Percentiles rank a stretch among this genome's conserved stretches.
Conservation (phyloP, 2,797 vertebrate species). For the Phrynocephalus guinanensis region DNA sequence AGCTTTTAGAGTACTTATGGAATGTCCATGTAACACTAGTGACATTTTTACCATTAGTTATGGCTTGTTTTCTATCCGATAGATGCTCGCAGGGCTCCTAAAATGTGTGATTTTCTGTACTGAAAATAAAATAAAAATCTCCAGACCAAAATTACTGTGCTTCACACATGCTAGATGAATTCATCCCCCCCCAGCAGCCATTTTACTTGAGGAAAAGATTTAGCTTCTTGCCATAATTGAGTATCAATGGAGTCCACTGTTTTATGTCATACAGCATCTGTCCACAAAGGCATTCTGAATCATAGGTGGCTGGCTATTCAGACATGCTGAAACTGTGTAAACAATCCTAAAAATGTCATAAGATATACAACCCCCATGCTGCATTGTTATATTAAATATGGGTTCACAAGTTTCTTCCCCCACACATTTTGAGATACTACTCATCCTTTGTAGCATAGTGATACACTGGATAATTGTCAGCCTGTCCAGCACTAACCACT, state of each 20-base stretch:
- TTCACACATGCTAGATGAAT: neutral
- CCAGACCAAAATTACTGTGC: neutral
- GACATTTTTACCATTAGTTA: neutral
- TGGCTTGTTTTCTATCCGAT: neutral
- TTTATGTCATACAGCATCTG: neutral
- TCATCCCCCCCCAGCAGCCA: neutral
- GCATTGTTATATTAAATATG: too few species aligned
- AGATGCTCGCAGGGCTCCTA: neutral
- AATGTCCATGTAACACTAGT: neutral
- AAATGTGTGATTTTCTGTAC: neutral
- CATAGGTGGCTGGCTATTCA: too few species aligned
- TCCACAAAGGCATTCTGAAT: neutral
- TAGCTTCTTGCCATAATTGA: neutral
- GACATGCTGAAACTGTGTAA: too few species aligned
- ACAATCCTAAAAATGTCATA: too few species aligned
- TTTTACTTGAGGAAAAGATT: neutral
- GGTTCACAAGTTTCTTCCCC: too few species aligned
- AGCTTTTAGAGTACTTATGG: neutral
- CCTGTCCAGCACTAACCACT: too few species aligned
- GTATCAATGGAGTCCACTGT: neutral
- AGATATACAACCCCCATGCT: too few species aligned
- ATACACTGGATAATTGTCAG: too few species aligned
- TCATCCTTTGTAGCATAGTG: too few species aligned
- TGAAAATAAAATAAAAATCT: neutral
- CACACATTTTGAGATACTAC: too few species aligned